Conservation (phyloP, 2,797 vertebrate genomes). For the Otolemur crassicaudatus region DNA sequence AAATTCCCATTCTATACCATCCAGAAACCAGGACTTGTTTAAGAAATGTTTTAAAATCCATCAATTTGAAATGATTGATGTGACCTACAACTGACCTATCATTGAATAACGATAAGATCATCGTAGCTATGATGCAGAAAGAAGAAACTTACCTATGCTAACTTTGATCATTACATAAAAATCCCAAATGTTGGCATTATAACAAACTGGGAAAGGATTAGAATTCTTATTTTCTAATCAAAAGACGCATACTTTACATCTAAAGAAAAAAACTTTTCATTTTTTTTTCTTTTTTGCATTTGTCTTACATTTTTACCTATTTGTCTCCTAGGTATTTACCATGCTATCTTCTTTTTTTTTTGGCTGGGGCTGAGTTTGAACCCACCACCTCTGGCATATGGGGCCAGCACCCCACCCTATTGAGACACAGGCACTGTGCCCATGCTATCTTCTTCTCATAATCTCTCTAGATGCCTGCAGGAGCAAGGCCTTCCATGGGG, state of each 20-base stretch:
- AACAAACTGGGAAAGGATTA: background rate
- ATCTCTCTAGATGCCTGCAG: background rate
- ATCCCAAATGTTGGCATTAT: background rate
- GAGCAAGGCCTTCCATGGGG: background rate
- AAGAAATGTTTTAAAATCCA: background rate
- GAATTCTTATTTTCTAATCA: background rate
- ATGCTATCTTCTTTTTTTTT: no score
- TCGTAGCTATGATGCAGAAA: background rate
- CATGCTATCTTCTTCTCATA: background rate
- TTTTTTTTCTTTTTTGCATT: background rate
- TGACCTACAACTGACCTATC: background rate
- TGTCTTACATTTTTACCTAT: background rate
- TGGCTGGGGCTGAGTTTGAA: no score
- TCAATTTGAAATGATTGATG: background rate
- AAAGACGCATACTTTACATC: background rate
- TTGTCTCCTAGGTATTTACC: background rate
- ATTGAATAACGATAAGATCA: background rate
- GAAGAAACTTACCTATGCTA: background rate
- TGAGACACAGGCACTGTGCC: no score
- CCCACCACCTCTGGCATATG: no score
- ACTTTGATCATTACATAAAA: background rate
- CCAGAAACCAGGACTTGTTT: background rate
- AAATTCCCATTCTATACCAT: background rate
- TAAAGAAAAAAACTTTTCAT: background rate
- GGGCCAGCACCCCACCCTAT: no score